Percentiles rank a stretch among this genome's conserved stretches.
Conservation (phyloP, 2,797 vertebrate species). For the Sebastiscus albofasciatus region DNA sequence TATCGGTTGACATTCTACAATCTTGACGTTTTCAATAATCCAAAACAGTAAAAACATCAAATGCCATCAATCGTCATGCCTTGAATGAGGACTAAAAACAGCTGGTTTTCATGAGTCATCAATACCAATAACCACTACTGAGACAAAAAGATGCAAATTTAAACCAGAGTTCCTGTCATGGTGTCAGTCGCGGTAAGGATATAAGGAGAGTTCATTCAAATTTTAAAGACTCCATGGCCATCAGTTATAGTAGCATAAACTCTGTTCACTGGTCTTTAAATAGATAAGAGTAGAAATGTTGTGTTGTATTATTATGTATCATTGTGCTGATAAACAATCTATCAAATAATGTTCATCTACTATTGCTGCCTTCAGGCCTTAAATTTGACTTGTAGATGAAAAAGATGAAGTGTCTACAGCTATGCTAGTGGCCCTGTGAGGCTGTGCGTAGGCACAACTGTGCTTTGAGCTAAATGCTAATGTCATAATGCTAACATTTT, state of each 20-base stretch:
- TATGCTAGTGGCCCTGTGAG: background rate
- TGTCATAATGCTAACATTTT: background rate
- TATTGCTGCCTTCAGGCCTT: background rate
- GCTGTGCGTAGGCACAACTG: background rate
- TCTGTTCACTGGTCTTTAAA: background rate
- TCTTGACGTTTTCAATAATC: background rate
- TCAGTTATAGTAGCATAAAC: background rate
- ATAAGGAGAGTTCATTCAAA: background rate
- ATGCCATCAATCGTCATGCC: background rate
- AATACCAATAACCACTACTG: background rate
- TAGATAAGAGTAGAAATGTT: background rate
- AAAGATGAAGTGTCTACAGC: background rate
- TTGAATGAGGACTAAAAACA: background rate
- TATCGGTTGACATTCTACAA: background rate
- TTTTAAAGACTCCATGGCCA: background rate
- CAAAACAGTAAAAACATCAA: constrained; percentile 5
- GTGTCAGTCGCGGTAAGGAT: background rate
- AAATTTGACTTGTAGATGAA: background rate
- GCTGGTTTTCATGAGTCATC: background rate
- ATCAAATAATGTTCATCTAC: background rate
- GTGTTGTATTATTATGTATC: background rate
- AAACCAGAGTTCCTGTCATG: background rate
- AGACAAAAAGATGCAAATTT: background rate
- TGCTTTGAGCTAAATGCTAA: background rate
- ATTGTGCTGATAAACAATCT: background rate